Conservation (phyloP, 2,797 vertebrate genomes). For the Cirrhinus molitorella region DNA sequence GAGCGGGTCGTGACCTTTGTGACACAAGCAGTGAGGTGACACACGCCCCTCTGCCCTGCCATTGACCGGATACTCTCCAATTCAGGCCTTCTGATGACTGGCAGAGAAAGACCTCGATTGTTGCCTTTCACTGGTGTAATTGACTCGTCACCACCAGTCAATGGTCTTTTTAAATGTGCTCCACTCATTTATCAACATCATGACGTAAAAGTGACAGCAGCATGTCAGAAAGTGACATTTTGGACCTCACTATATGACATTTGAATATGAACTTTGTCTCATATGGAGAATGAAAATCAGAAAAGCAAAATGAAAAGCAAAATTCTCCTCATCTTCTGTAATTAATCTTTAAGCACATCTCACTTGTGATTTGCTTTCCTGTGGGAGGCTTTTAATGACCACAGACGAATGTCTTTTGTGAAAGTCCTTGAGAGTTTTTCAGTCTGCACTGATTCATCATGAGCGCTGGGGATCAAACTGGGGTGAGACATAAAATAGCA, state of each 20-base stretch:
- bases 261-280: background rate
- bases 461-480: background rate
- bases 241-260: background rate
- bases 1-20: conserved; percentile 31
- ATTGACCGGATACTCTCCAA: conserved; percentile 9
- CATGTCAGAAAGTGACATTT: background rate
- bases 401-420: background rate
- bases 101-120: conserved; percentile 13
- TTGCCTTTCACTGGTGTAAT: conserved; percentile 23
- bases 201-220: background rate
- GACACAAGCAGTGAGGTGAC: background rate
- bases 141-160: conserved; percentile 5
- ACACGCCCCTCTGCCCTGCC: conserved; percentile 7
- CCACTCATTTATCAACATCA: conserved; percentile 39
- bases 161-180: conserved; percentile 25
- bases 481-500: background rate
- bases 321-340: background rate
- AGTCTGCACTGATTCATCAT: background rate
- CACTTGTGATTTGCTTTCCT: background rate
- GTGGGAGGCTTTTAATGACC: background rate
- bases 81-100: conserved; percentile 1
- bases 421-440: background rate
- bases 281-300: background rate
- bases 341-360: background rate
- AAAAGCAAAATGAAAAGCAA: background rate